These are phyloP conservation scores for Sinocyclocheilus grahami DNA, from an alignment of 2,113 vertebrate genomes.

Conservation along the genomic window DNA sequence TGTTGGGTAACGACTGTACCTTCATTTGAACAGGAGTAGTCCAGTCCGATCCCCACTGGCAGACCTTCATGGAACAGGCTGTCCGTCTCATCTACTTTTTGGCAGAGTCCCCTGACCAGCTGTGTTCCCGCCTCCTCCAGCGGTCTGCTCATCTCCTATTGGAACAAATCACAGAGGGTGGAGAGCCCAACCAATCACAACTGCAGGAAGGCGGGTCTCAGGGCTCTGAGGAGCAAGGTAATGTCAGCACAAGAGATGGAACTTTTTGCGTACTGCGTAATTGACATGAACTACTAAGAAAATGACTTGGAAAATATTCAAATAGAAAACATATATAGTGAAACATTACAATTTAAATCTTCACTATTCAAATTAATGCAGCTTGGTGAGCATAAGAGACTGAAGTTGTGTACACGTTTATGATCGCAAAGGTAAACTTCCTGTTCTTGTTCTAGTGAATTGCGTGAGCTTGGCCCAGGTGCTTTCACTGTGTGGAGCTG, in stretches of 20 bases:
- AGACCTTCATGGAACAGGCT: slow-evolving; percentile 89
- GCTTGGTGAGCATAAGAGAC: background rate
- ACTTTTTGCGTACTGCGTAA: background rate
- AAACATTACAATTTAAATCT: no score
- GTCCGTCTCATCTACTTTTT: slow-evolving; percentile 87
- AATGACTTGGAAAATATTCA: background rate
- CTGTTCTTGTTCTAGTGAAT: slow-evolving; percentile 67
- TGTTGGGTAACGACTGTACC: background rate
- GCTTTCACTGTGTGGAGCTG: slow-evolving; percentile 87
- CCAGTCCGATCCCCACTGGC: slow-evolving; percentile 82
- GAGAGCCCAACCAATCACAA: slow-evolving; percentile 63
- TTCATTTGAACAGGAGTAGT: slow-evolving; percentile 67
- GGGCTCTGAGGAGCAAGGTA: slow-evolving; percentile 70
- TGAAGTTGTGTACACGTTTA: background rate
- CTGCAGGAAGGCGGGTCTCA: slow-evolving; percentile 64
- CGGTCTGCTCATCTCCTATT: slow-evolving; percentile 73
- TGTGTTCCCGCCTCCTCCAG: slow-evolving; percentile 85
- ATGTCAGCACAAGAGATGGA: background rate
- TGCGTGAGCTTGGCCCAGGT: slow-evolving; percentile 83
- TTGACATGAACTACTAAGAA: background rate
- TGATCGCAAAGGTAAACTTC: background rate
- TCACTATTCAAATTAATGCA: background rate
- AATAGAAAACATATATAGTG: background rate
- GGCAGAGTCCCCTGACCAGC: slow-evolving; percentile 88
- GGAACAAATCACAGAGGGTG: slow-evolving; percentile 63